Conservation (phyloP, 1,140 invertebrate genomes). For the Leptopilina clavipes region DNA sequence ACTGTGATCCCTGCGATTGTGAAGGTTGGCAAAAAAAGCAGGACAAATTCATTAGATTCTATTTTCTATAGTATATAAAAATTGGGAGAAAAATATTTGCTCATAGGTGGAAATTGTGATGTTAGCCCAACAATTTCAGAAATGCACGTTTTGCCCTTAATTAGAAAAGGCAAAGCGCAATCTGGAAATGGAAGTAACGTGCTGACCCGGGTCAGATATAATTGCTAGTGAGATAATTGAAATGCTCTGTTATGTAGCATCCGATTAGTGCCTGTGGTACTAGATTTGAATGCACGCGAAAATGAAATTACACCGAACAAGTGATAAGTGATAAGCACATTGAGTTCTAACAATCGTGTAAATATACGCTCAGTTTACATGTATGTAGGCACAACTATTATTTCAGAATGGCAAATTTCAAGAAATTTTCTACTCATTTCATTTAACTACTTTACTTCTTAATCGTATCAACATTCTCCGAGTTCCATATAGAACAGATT, state of each 20-base stretch:
- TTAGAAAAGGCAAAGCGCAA: neutral
- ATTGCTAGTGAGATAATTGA: constrained; percentile 32
- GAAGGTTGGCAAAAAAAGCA: no score
- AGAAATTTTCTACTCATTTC: neutral
- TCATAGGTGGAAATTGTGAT: constrained; percentile 36
- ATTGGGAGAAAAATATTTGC: constrained; percentile 31
- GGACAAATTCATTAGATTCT: no score
- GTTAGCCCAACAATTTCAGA: constrained; percentile 4
- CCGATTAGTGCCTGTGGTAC: constrained; percentile 28
- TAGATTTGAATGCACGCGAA: constrained; percentile 33
- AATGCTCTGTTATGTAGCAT: constrained; percentile 33
- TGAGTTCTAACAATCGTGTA: constrained; percentile 7
- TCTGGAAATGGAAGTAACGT: constrained; percentile 16
- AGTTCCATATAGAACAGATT: neutral
- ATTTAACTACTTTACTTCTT: neutral
- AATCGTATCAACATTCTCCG: neutral
- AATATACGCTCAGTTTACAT: constrained; percentile 6
- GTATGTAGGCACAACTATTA: neutral
- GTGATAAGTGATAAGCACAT: constrained; percentile 28
- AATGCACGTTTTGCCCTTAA: constrained; percentile 9
- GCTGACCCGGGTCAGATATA: constrained; percentile 32
- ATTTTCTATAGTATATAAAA: no score
- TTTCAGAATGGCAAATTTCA: constrained; percentile 10
- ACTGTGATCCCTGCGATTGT: no score
- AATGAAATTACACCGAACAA: constrained; percentile 29